Evolutionary conservation across 1,140 invertebrate species (phyloP).

Genomic region (Dreissena polymorpha): DNA sequence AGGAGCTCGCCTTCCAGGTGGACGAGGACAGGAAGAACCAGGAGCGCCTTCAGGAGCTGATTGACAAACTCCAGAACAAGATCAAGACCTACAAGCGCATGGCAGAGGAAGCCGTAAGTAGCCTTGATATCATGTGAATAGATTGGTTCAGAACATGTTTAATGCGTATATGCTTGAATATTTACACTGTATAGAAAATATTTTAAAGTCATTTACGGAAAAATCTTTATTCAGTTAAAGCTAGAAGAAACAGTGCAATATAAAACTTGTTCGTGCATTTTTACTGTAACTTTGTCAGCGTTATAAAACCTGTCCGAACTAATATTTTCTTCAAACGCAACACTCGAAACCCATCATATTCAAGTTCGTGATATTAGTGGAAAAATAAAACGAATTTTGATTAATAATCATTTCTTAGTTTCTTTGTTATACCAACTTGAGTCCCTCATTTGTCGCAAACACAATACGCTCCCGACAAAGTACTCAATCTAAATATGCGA

Average conservation of each 20-base stretch:
- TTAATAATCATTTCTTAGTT: not conserved
- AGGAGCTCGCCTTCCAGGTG: constrained; percentile 88
- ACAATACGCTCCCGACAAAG: not conserved
- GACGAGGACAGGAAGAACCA: constrained; percentile 99
- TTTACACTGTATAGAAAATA: not conserved
- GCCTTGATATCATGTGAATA: not conserved
- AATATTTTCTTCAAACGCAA: too few species aligned
- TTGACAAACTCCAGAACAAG: constrained; percentile 99
- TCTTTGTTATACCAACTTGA: not conserved
- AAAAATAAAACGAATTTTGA: too few species aligned
- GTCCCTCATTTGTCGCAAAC: constrained; percentile 22
- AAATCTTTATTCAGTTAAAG: too few species aligned
- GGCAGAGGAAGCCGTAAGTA: constrained; percentile 95
- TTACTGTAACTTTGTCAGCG: too few species aligned
- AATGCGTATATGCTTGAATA: not conserved
- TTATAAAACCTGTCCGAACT: too few species aligned
- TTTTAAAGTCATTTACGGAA: too few species aligned
- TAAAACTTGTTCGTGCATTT: too few species aligned
- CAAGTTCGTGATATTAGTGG: too few species aligned
- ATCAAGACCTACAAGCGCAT: constrained; percentile 99
- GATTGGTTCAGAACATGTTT: too few species aligned
- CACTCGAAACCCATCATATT: too few species aligned
- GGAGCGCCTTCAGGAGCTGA: constrained; percentile 98
- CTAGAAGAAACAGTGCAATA: too few species aligned
- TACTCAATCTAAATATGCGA: not conserved